Evolutionary conservation across 2,888 invertebrate species (phyloP).

Genomic region (Odontocerum albicorne): DNA sequence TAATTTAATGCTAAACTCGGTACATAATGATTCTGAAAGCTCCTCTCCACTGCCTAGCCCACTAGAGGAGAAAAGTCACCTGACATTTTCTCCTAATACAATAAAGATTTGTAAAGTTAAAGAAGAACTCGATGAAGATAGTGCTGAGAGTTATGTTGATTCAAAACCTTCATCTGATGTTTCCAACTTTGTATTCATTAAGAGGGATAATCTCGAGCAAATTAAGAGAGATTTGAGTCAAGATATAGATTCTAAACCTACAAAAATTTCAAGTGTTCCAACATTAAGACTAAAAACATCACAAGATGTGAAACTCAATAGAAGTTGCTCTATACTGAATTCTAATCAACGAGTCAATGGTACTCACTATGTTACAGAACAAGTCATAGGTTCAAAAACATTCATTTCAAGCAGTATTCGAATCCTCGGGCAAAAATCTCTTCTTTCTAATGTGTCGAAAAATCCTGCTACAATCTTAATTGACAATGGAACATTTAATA

Average conservation of each 20-base stretch:
- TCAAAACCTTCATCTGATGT: slow-evolving; percentile 51
- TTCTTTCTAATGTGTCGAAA: slow-evolving; percentile 53
- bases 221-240: slow-evolving; percentile 68
- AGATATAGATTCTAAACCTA: slow-evolving; percentile 54
- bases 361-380: slow-evolving; percentile 37
- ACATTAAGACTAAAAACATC: slow-evolving; percentile 50
- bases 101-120: slow-evolving; percentile 65
- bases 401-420: slow-evolving; percentile 59
- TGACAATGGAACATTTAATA: slow-evolving; percentile 53
- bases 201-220: slow-evolving; percentile 47
- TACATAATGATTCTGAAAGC: slow-evolving; percentile 42
- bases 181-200: slow-evolving; percentile 36
- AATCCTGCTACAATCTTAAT: slow-evolving; percentile 55
- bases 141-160: slow-evolving; percentile 20
- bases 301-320: slow-evolving; percentile 53
- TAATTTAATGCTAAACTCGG: slow-evolving; percentile 53
- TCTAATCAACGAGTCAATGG: slow-evolving; percentile 49
- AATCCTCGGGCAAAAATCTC: slow-evolving; percentile 56
- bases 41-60: slow-evolving; percentile 61
- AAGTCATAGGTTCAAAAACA: slow-evolving; percentile 54
- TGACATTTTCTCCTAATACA: slow-evolving; percentile 71
- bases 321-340: slow-evolving; percentile 54
- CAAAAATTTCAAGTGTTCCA: slow-evolving; percentile 45
- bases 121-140: slow-evolving; percentile 40
- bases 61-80: slow-evolving; percentile 67